Conservation (phyloP, 1,140 invertebrate species). For the Drosophila nigromelanica region DNA sequence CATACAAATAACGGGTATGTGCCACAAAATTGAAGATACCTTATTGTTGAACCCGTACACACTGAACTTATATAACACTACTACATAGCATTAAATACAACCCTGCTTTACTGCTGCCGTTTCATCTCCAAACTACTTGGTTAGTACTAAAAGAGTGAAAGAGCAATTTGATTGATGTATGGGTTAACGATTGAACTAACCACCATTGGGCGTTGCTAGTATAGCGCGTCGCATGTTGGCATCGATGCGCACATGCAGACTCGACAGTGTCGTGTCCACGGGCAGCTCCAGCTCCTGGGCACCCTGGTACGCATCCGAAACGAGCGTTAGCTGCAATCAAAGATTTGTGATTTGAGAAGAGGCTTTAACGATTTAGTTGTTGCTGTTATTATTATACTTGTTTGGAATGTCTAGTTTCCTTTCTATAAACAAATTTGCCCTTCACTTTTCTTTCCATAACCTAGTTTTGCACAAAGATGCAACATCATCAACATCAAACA, state of each 20-base stretch:
- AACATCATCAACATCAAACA: constrained; percentile 66
- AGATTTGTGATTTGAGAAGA: constrained; percentile 1
- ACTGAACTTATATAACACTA: constrained; percentile 37
- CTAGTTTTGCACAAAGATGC: constrained; percentile 81
- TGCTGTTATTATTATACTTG: constrained; percentile 13
- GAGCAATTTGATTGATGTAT: constrained; percentile 13
- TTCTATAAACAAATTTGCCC: constrained; percentile 75
- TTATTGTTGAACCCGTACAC: constrained; percentile 37
- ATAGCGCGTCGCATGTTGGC: constrained; percentile 75
- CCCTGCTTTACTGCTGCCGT: constrained; percentile 25
- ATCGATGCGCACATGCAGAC: constrained; percentile 80
- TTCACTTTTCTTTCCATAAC: constrained; percentile 83
- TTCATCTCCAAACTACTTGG: constrained; percentile 18
- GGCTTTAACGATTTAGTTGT: neutral
- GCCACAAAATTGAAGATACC: constrained; percentile 44
- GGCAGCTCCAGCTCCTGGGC: constrained; percentile 78
- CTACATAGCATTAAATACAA: constrained; percentile 21
- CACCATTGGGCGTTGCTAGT: constrained; percentile 81
- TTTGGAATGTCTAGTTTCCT: constrained; percentile 67
- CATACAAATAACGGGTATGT: constrained; percentile 5
- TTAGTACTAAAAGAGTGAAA: constrained; percentile 43
- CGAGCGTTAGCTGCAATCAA: constrained; percentile 67
- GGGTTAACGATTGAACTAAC: constrained; percentile 70
- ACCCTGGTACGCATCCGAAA: constrained; percentile 75
- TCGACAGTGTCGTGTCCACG: constrained; percentile 77